A percentile compares a stretch with the other conserved stretches of the same genome.
phyloP scores from a whole-genome alignment of 2,888 invertebrate genomes.

The Plemyria rubiginata region DNA sequence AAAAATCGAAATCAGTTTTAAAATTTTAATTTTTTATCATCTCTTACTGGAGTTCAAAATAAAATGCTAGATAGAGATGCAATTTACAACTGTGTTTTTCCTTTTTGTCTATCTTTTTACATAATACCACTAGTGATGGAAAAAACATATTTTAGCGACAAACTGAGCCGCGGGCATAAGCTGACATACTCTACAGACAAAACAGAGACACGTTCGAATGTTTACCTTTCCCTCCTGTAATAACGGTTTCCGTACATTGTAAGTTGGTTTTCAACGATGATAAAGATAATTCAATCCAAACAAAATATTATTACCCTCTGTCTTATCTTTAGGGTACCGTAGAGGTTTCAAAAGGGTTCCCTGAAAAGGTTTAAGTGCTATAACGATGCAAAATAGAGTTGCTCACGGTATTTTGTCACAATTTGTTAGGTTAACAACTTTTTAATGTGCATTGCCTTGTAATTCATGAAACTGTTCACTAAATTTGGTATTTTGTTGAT shows the following conservation, averaged over 20 bases:
- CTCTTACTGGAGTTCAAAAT: too few species aligned
- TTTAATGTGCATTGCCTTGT: not conserved
- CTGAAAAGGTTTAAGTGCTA: constrained; percentile 15
- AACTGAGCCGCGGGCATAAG: not conserved
- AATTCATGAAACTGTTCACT: not conserved
- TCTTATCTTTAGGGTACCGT: constrained; percentile 33
- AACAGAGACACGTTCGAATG: not conserved
- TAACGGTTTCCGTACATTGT: not conserved
- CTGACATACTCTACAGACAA: not conserved
- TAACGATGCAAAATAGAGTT: constrained; percentile 16
- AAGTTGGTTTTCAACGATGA: constrained; percentile 37
- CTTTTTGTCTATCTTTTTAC: too few species aligned
- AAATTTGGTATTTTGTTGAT: too few species aligned
- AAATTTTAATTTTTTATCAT: too few species aligned
- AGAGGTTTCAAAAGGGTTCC: constrained; percentile 20
- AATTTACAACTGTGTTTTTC: too few species aligned
- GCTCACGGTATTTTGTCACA: constrained; percentile 4
- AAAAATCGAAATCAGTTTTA: too few species aligned
- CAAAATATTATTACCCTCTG: constrained; percentile 37
- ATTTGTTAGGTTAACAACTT: not conserved
- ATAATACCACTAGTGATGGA: not conserved
- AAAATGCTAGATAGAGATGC: too few species aligned
- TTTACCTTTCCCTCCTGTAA: not conserved
- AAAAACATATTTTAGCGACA: not conserved
- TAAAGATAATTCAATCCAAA: constrained; percentile 36